A percentile compares a stretch with the other conserved stretches of the same genome.
Evolutionary conservation across 2,113 vertebrate genomes (phyloP).

Genomic region (Caranx melampygus): DNA sequence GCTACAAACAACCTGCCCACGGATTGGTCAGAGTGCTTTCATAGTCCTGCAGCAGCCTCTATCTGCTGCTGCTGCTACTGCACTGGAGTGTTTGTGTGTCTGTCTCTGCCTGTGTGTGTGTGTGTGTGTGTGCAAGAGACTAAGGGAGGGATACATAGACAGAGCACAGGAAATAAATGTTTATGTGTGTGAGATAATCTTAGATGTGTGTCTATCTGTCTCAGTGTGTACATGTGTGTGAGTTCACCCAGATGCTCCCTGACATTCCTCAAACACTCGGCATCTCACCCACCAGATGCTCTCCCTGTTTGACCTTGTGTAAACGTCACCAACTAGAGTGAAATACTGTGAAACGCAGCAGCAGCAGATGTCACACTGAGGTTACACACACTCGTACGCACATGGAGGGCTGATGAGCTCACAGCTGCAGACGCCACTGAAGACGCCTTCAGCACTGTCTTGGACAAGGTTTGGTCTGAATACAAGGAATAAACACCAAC

Average conservation of each 20-base stretch:
- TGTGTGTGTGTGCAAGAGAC: neutral
- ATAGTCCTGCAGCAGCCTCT: slow-evolving; percentile 78
- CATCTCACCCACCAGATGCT: slow-evolving; percentile 64
- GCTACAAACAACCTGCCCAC: slow-evolving; percentile 74
- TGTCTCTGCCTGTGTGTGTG: slow-evolving; percentile 13
- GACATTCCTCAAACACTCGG: slow-evolving; percentile 61
- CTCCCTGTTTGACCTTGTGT: slow-evolving; percentile 70
- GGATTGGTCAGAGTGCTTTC: slow-evolving; percentile 67
- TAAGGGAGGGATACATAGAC: slow-evolving; percentile 10
- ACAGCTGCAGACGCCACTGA: slow-evolving; percentile 68
- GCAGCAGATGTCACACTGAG: slow-evolving; percentile 58
- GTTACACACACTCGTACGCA: slow-evolving; percentile 45
- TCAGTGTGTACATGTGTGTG: slow-evolving; percentile 4
- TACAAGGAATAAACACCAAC: slow-evolving; percentile 60
- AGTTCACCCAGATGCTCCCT: slow-evolving; percentile 54
- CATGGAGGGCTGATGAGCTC: slow-evolving; percentile 62
- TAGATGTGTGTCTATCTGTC: slow-evolving; percentile 25
- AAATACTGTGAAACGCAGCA: slow-evolving; percentile 49
- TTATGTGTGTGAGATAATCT: slow-evolving; percentile 36
- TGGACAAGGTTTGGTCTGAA: slow-evolving; percentile 54
- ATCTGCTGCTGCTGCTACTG: slow-evolving; percentile 60
- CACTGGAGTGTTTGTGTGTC: slow-evolving; percentile 32
- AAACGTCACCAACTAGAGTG: slow-evolving; percentile 55
- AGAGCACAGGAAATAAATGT: slow-evolving; percentile 33
- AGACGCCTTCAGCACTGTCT: slow-evolving; percentile 57